These are phyloP conservation scores for Alces alces DNA, from an alignment of 2,113 vertebrate genomes.

Conservation along the genomic window DNA sequence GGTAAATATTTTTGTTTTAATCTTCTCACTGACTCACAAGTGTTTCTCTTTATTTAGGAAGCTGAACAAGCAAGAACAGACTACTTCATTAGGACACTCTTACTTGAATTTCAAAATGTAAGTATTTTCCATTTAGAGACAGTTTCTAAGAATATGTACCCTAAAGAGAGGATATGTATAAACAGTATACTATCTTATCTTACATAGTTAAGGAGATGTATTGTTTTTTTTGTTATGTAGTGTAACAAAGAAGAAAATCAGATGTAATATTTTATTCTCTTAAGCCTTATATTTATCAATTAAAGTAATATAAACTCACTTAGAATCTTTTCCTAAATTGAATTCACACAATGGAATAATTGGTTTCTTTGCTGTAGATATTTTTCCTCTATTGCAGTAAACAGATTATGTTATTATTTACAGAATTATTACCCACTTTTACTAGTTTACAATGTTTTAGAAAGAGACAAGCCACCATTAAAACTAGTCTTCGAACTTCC, in stretches of 20 bases:
- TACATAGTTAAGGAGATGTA: background rate
- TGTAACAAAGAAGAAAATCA: background rate
- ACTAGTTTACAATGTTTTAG: background rate
- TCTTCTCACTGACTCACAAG: background rate
- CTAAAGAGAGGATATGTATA: background rate
- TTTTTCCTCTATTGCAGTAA: constrained; percentile 23
- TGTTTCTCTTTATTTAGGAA: constrained; percentile 84
- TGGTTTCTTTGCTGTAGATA: background rate
- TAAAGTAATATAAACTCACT: background rate
- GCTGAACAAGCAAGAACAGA: constrained; percentile 93
- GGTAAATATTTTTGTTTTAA: background rate
- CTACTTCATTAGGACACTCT: constrained; percentile 92
- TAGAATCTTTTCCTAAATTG: background rate
- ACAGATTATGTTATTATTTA: background rate
- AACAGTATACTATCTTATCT: background rate
- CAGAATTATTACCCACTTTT: background rate
- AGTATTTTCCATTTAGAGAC: constrained; percentile 70
- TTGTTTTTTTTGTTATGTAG: background rate
- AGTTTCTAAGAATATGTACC: background rate
- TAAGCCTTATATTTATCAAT: background rate
- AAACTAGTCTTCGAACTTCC: background rate
- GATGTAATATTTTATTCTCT: background rate
- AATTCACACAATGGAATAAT: background rate
- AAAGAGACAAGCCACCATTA: background rate
- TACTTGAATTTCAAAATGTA: constrained; percentile 93